Percentiles rank a stretch among this genome's conserved stretches.
Conservation (phyloP, 2,113 vertebrate genomes). For the Eudyptes chrysolophus region DNA sequence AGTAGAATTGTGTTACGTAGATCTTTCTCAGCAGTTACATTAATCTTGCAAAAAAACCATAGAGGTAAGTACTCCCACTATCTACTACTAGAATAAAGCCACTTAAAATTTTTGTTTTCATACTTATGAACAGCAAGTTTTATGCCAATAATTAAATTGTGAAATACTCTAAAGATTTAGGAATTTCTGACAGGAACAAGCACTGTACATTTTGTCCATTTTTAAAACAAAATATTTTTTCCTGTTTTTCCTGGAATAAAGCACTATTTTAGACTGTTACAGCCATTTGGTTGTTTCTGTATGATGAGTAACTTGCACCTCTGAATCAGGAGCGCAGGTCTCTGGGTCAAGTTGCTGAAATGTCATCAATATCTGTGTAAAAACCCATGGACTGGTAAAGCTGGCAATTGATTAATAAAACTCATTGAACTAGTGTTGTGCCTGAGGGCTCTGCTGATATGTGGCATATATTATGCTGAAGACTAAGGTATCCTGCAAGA, state of each 20-base stretch:
- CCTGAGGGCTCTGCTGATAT: background rate
- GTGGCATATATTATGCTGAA: background rate
- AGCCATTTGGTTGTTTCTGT: background rate
- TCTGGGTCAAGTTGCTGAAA: background rate
- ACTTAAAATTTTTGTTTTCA: background rate
- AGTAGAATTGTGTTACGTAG: background rate
- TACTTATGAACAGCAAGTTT: background rate
- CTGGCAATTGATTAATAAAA: background rate
- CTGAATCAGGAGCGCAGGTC: background rate
- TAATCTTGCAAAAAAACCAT: background rate
- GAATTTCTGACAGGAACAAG: background rate
- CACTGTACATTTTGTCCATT: background rate
- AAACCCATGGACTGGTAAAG: background rate
- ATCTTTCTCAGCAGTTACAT: background rate
- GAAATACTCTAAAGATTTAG: slow-evolving; percentile 13
- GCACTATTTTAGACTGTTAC: background rate
- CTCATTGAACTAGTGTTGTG: background rate
- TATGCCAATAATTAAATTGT: background rate
- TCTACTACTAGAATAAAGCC: background rate
- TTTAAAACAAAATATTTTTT: background rate
- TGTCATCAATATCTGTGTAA: background rate
- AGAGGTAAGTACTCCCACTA: background rate
- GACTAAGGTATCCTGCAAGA: background rate
- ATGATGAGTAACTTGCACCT: background rate
- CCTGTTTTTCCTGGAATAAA: background rate